A percentile compares a stretch with the other conserved stretches of the same genome.
Conservation (phyloP, 2,797 vertebrate species). For the Gallirallus australis region DNA sequence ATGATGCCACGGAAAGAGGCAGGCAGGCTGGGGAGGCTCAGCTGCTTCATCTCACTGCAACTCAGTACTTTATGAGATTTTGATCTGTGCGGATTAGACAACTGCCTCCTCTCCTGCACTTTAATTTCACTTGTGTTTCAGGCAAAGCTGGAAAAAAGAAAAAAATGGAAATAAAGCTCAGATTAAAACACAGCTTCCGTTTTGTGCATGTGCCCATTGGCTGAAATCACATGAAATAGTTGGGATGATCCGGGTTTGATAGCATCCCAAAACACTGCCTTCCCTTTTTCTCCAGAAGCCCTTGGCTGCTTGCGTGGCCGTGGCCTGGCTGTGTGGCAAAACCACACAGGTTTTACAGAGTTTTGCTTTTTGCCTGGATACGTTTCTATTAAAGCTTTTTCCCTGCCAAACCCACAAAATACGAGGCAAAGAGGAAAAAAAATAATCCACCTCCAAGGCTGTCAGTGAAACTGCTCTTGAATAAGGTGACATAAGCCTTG, state of each 20-base stretch:
- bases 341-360: not conserved
- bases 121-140: not conserved
- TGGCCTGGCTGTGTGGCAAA: not conserved
- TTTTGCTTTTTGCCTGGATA: not conserved
- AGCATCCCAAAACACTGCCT: not conserved
- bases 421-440: not conserved
- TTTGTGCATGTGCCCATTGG: not conserved
- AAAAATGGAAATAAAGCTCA: not conserved
- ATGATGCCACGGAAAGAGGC: not conserved
- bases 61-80: slow-evolving; percentile 13
- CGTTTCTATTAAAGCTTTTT: not conserved
- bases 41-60: not conserved
- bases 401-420: slow-evolving; percentile 19
- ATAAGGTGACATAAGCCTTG: not conserved
- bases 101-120: not conserved
- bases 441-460: not conserved
- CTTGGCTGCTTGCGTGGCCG: accelerated
- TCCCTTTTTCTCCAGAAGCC: not conserved
- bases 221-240: not conserved
- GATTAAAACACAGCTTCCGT: not conserved
- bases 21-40: not conserved
- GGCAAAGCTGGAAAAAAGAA: not conserved
- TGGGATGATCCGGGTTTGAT: accelerated
- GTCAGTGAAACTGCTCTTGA: not conserved
- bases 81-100: not conserved